Evolutionary conservation across 2,797 vertebrate genomes (phyloP).

Genomic region (Ctenopoma multispine): DNA sequence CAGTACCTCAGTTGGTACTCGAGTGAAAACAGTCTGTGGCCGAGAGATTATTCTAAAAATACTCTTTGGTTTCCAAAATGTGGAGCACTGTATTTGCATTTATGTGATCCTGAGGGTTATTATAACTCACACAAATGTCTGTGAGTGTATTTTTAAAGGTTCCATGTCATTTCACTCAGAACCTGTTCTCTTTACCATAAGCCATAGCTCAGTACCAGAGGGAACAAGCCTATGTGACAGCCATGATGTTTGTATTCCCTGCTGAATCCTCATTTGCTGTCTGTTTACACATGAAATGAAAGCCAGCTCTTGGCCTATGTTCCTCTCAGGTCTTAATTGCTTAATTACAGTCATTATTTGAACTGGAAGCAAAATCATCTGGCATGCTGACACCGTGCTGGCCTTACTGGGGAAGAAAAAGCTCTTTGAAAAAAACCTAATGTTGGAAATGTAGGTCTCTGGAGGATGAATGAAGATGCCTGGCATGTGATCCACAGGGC

Average conservation of each 20-base stretch:
- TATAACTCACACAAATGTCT: not conserved
- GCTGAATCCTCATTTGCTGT: conserved; percentile 75
- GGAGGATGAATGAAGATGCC: conserved; percentile 62
- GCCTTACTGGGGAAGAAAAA: conserved; percentile 40
- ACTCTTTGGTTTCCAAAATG: conserved; percentile 43
- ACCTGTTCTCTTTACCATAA: conserved; percentile 26
- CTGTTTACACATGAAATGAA: conserved; percentile 69
- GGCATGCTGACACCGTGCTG: conserved; percentile 55
- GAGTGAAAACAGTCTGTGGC: conserved; percentile 60
- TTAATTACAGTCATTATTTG: conserved; percentile 82
- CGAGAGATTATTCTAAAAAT: conserved; percentile 62
- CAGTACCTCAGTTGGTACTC: conserved; percentile 58
- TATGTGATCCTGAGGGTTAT: not conserved
- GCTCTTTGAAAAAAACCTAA: conserved; percentile 54
- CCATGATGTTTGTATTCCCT: conserved; percentile 68
- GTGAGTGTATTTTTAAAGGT: not conserved
- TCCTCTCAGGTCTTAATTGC: conserved; percentile 78
- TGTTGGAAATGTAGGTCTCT: conserved; percentile 58
- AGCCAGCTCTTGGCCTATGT: conserved; percentile 60
- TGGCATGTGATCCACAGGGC: conserved; percentile 65
- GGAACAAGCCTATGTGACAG: conserved; percentile 61
- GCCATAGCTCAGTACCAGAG: conserved; percentile 58
- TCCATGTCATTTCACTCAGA: conserved; percentile 7
- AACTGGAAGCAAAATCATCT: conserved; percentile 74
- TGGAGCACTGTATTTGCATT: not conserved